A percentile compares a stretch with the other conserved stretches of the same genome.
Evolutionary conservation across 2,797 vertebrate genomes (phyloP).

Genomic region (Rhinophrynus dorsalis): DNA sequence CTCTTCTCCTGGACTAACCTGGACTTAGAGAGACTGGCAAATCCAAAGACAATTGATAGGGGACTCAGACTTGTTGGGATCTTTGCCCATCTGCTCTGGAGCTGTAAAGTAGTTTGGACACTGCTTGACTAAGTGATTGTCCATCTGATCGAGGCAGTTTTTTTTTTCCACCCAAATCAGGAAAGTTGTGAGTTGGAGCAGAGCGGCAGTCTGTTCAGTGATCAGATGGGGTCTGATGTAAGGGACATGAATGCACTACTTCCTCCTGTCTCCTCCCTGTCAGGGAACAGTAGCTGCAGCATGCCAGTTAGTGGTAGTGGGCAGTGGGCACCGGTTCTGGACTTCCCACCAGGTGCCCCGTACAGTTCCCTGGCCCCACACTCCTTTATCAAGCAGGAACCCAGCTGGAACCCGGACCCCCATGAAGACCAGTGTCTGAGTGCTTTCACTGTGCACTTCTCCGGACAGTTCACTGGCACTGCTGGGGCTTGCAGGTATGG

Average conservation of each 20-base stretch:
- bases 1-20: slow-evolving; percentile 52
- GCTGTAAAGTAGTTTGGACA: background rate
- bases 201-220: slow-evolving; percentile 54
- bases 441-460: slow-evolving; percentile 96
- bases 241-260: slow-evolving; percentile 89
- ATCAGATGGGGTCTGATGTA: slow-evolving; percentile 86
- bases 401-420: slow-evolving; percentile 85
- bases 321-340: slow-evolving; percentile 85
- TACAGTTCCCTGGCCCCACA: slow-evolving; percentile 85
- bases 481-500: slow-evolving; percentile 88
- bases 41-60: background rate
- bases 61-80: background rate
- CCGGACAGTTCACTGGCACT: slow-evolving; percentile 89
- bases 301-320: slow-evolving; percentile 82
- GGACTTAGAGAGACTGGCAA: background rate
- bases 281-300: slow-evolving; percentile 75
- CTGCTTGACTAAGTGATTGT: background rate
- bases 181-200: slow-evolving; percentile 16
- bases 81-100: too few relatives aligned
- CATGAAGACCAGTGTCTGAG: slow-evolving; percentile 92
- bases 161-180: slow-evolving; percentile 39
- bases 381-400: slow-evolving; percentile 97
- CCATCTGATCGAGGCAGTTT: too few relatives aligned
- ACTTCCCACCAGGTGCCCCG: slow-evolving; percentile 81
- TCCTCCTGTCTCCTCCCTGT: slow-evolving; percentile 81